Percentiles rank a stretch among this genome's conserved stretches.
Conservation (phyloP, 2,888 invertebrate species). For the Apotomis turbidana region DNA sequence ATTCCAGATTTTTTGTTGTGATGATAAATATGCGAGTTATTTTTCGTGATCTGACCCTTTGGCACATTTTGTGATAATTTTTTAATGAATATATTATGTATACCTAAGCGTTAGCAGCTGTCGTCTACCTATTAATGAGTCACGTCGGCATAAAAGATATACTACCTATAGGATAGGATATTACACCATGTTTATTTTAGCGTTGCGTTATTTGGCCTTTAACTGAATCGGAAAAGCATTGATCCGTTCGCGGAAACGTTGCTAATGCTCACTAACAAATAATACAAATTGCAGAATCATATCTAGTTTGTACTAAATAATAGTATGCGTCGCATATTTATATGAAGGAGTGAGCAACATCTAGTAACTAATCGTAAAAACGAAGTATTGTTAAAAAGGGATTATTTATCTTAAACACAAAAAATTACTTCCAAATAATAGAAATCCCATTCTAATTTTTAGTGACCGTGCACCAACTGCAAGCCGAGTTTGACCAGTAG, state of each 20-base stretch:
- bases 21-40: too few species aligned
- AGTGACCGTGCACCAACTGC: too few species aligned
- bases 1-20: too few species aligned
- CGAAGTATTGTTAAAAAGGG: too few species aligned
- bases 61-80: too few species aligned
- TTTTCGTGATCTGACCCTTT: too few species aligned
- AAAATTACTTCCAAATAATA: too few species aligned
- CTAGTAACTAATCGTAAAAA: neutral
- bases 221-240: conserved; percentile 27
- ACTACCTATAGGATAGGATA: neutral
- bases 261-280: conserved; percentile 10
- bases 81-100: too few species aligned
- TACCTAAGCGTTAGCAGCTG: conserved; percentile 5
- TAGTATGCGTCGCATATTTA: neutral
- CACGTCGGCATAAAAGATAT: neutral
- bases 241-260: conserved; percentile 6
- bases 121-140: conserved; percentile 5
- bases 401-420: too few species aligned
- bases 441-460: too few species aligned
- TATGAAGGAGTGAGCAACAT: neutral
- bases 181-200: conserved; percentile 27
- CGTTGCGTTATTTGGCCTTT: conserved; percentile 24
- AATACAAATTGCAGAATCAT: conserved; percentile 5
- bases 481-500: too few species aligned
- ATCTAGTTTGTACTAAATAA: conserved; percentile 2